Conservation (phyloP, 2,888 invertebrate genomes). For the Lepas anatifera region DNA sequence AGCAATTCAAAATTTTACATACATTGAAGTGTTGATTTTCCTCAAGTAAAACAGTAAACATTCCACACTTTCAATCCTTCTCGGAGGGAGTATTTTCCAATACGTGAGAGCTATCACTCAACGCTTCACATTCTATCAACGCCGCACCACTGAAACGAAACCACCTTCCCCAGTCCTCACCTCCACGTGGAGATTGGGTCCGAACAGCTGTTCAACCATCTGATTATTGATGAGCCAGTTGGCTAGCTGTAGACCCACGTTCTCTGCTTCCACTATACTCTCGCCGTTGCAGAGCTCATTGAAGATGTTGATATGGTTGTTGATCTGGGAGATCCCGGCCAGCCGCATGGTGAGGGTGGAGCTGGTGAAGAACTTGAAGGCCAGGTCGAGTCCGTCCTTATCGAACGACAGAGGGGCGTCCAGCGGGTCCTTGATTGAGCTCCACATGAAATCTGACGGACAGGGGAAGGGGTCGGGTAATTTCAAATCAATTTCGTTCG, state of each 20-base stretch:
- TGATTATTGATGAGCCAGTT: conserved; percentile 79
- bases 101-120: too few relatives aligned
- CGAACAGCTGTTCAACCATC: conserved; percentile 86
- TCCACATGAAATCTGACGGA: conserved; percentile 91
- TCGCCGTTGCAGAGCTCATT: conserved; percentile 85
- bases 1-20: too few relatives aligned
- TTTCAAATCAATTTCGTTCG: too few relatives aligned
- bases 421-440: conserved; percentile 80
- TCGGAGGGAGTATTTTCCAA: too few relatives aligned
- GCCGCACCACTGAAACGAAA: too few relatives aligned
- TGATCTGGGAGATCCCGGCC: conserved; percentile 87
- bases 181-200: conserved; percentile 94
- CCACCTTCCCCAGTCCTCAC: too few relatives aligned
- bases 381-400: conserved; percentile 73
- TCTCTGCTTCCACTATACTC: conserved; percentile 69
- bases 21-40: too few relatives aligned
- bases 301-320: conserved; percentile 80
- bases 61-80: too few relatives aligned
- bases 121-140: too few relatives aligned
- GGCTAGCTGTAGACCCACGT: conserved; percentile 69
- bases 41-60: too few relatives aligned
- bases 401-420: conserved; percentile 57
- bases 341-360: conserved; percentile 86
- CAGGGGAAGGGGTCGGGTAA: too few relatives aligned
- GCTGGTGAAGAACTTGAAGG: conserved; percentile 93